Evolutionary conservation across 2,797 vertebrate genomes (phyloP).

Genomic region (Trachurus trachurus): DNA sequence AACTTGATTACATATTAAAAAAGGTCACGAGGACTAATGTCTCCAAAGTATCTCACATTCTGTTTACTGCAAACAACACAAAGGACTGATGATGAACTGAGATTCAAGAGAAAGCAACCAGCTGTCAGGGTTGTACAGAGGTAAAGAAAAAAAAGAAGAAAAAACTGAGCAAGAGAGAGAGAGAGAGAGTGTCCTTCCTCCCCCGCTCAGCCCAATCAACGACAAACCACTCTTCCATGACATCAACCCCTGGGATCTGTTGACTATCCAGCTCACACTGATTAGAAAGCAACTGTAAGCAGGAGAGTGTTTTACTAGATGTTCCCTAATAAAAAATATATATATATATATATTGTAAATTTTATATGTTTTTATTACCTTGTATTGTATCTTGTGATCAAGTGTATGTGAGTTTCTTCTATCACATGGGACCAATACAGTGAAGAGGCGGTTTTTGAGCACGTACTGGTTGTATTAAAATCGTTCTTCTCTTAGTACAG

Average conservation of each 20-base stretch:
- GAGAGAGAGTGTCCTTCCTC: background rate
- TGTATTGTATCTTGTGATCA: background rate
- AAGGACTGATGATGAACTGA: background rate
- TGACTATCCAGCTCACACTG: constrained; percentile 10
- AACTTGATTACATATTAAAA: background rate
- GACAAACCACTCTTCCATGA: constrained; percentile 46
- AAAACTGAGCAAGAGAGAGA: background rate
- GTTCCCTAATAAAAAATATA: constrained; percentile 5
- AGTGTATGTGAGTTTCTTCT: background rate
- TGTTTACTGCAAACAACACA: constrained; percentile 10
- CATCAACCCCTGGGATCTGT: constrained; percentile 34
- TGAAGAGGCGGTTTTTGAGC: background rate
- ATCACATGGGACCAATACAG: background rate
- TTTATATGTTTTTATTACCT: constrained; percentile 1
- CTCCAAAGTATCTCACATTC: constrained; percentile 1
- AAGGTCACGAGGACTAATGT: background rate
- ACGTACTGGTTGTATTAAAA: background rate
- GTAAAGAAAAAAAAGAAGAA: background rate
- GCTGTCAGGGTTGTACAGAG: constrained; percentile 19
- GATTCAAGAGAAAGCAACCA: constrained; percentile 13
- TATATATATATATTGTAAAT: background rate
- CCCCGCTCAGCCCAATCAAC: constrained; percentile 16
- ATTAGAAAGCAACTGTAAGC: constrained; percentile 4
- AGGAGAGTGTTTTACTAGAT: constrained; percentile 11
- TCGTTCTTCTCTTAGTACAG: background rate